Evolutionary conservation across 2,113 vertebrate genomes (phyloP).

Genomic region (Strix aluco): DNA sequence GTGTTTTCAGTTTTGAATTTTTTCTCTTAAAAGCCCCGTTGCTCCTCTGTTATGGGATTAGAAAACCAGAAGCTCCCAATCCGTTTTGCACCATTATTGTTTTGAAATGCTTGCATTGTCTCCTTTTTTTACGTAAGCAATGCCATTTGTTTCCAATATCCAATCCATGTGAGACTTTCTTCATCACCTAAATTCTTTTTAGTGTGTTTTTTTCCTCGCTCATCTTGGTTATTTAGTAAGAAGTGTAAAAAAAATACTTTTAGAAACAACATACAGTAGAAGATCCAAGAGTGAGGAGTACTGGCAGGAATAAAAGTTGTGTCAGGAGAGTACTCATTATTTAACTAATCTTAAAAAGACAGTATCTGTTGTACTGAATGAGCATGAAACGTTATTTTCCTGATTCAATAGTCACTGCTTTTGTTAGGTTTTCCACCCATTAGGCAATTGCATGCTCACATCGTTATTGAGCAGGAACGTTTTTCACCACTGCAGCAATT

Average conservation of each 20-base stretch:
- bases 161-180: neutral
- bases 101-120: neutral
- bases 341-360: neutral
- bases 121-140: neutral
- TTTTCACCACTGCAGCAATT: neutral
- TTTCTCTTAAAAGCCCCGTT: neutral
- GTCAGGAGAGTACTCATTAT: neutral
- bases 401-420: neutral
- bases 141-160: neutral
- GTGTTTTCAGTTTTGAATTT: neutral
- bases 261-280: neutral
- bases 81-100: neutral
- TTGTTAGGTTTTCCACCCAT: neutral
- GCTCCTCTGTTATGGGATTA: neutral
- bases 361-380: neutral
- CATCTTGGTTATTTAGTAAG: neutral
- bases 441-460: neutral
- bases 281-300: neutral
- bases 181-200: neutral
- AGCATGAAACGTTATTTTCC: neutral
- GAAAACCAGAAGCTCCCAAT: neutral
- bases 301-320: neutral
- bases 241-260: neutral
- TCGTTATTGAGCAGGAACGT: neutral
- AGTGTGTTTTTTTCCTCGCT: rapidly evolving